Evolutionary conservation across 2,888 invertebrate species (phyloP).

Genomic region (Heliconius sara): DNA sequence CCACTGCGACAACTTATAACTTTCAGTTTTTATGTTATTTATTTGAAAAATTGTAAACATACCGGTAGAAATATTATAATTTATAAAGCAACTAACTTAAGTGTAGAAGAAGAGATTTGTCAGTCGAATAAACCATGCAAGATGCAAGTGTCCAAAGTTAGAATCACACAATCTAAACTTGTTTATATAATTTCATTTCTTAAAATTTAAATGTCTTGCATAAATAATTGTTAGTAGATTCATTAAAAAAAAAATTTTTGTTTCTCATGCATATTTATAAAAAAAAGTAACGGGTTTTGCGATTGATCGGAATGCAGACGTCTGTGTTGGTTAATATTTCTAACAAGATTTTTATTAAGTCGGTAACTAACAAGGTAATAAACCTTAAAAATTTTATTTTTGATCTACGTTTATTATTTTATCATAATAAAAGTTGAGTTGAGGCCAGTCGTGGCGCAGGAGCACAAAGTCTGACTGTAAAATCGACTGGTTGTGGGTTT

Average conservation of each 20-base stretch:
- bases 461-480: too few relatives aligned
- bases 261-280: conserved; percentile 23
- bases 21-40: neutral
- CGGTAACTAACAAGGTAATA: too few relatives aligned
- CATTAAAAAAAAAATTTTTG: neutral
- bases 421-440: neutral
- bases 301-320: neutral
- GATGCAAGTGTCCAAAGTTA: conserved; percentile 3
- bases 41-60: neutral
- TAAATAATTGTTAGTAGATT: neutral
- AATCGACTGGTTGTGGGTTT: too few relatives aligned
- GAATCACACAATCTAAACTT: neutral
- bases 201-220: neutral
- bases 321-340: neutral
- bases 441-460: too few relatives aligned
- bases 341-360: neutral
- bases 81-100: neutral
- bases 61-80: neutral
- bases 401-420: neutral
- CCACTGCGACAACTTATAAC: too few relatives aligned
- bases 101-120: conserved; percentile 4
- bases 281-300: conserved; percentile 8
- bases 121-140: conserved; percentile 19
- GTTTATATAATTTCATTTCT: conserved; percentile 40
- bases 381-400: neutral